Percentiles rank a stretch among this genome's conserved stretches.
These are phyloP conservation scores for Prolemur simus DNA, from an alignment of 2,113 vertebrate genomes.

Conservation along the genomic window DNA sequence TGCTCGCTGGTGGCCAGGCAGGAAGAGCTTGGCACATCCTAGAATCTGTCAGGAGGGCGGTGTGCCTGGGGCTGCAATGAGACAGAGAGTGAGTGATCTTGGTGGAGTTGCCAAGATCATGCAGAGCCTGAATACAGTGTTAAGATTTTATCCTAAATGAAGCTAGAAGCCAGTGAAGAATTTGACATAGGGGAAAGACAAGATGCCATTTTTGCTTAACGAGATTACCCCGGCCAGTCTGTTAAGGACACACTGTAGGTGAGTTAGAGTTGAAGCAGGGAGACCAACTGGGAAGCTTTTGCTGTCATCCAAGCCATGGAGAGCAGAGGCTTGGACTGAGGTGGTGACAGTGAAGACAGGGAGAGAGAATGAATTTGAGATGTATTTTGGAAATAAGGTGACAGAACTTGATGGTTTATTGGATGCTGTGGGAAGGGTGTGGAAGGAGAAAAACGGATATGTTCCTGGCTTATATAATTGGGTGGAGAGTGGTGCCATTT, in stretches of 20 bases:
- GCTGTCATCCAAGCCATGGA: neutral
- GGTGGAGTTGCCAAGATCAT: neutral
- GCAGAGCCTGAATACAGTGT: neutral
- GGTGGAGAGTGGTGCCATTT: neutral
- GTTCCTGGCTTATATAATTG: neutral
- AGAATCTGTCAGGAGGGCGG: neutral
- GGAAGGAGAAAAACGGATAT: neutral
- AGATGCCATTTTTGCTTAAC: neutral
- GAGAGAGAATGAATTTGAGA: neutral
- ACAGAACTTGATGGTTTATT: neutral
- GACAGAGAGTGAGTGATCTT: neutral
- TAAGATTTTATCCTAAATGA: slow-evolving; percentile 31
- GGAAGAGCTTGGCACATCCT: neutral
- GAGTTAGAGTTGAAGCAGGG: neutral
- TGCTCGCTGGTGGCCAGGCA: neutral
- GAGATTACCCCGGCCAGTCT: neutral
- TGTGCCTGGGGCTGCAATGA: neutral
- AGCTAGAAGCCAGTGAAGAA: neutral
- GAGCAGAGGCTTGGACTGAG: neutral
- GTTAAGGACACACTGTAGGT: neutral
- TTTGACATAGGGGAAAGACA: neutral
- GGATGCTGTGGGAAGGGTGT: neutral
- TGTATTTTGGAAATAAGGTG: neutral
- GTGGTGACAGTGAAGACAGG: neutral
- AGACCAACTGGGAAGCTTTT: neutral